These are phyloP conservation scores for Pseudotriccus pelzelni DNA, from an alignment of 2,797 vertebrate species.

Conservation along the genomic window DNA sequence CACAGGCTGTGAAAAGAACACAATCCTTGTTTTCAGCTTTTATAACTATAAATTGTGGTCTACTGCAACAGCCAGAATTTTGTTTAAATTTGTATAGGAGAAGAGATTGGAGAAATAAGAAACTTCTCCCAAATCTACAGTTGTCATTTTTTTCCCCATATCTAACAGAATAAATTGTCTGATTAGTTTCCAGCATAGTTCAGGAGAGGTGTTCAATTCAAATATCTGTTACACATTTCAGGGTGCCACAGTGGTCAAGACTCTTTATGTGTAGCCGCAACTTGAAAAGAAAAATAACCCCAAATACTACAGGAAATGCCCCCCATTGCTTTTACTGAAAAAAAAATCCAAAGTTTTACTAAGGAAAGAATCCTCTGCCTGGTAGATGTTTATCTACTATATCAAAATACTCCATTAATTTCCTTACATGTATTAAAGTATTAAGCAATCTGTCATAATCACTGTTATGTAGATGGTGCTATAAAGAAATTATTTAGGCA, in stretches of 20 bases:
- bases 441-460: background rate
- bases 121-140: background rate
- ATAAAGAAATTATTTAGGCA: background rate
- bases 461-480: background rate
- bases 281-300: background rate
- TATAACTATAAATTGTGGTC: background rate
- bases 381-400: background rate
- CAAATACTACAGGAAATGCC: background rate
- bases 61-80: background rate
- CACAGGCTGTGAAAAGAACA: background rate
- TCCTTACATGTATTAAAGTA: background rate
- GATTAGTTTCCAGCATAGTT: background rate
- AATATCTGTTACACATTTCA: background rate
- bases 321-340: background rate
- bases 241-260: background rate
- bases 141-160: background rate
- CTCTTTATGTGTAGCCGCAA: background rate
- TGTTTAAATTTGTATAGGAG: background rate
- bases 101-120: background rate
- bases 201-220: background rate
- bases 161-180: background rate
- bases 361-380: background rate
- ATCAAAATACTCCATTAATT: background rate
- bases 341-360: background rate
- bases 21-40: background rate